Evolutionary conservation across 1,140 invertebrate species (phyloP).

Genomic region (Drosophila seguyi): DNA sequence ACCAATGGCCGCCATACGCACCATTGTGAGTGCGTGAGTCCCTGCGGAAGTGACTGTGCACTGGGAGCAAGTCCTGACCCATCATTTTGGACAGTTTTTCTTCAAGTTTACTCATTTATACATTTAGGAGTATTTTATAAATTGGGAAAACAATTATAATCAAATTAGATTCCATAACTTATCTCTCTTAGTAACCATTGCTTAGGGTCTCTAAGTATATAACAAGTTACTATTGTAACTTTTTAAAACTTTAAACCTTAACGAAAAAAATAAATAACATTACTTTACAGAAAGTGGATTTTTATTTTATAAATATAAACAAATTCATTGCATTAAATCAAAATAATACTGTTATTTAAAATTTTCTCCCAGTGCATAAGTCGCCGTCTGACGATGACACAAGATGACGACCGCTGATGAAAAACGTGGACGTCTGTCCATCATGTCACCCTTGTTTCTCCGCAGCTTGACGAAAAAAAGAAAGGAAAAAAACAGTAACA

Average conservation of each 20-base stretch:
- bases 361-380: slow-evolving; percentile 42
- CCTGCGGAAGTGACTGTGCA: slow-evolving; percentile 23
- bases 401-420: slow-evolving; percentile 83
- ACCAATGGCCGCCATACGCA: slow-evolving; percentile 53
- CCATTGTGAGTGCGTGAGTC: slow-evolving; percentile 42
- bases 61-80: background rate
- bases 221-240: too few species aligned
- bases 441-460: slow-evolving; percentile 78
- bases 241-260: background rate
- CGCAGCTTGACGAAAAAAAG: slow-evolving; percentile 29
- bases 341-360: background rate
- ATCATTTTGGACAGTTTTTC: background rate
- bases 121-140: accelerated
- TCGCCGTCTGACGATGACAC: slow-evolving; percentile 74
- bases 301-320: too few species aligned
- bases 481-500: slow-evolving; percentile 31
- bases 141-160: background rate
- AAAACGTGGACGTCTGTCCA: slow-evolving; percentile 82
- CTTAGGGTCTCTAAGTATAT: too few species aligned
- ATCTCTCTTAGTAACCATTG: background rate
- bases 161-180: background rate
- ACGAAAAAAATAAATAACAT: background rate
- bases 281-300: background rate
- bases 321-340: background rate
- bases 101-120: background rate